phyloP scores from a whole-genome alignment of 2,113 vertebrate genomes.

The Neopipo cinnamomea region DNA sequence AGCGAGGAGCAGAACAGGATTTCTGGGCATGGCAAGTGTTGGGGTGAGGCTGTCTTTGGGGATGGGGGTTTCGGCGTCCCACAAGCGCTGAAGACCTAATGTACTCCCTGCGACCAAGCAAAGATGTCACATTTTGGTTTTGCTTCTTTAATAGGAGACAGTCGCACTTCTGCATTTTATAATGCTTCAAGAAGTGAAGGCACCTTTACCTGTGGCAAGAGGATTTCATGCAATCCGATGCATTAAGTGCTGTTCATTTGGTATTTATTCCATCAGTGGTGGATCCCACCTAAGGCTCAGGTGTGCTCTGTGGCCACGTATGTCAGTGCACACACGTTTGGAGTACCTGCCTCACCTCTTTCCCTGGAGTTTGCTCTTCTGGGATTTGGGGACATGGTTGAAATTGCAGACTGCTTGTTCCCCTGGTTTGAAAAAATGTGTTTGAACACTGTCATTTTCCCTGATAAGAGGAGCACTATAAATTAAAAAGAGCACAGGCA shows the following conservation, averaged over 20 bases:
- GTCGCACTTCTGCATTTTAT: neutral
- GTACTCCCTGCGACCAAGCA: fast-evolving
- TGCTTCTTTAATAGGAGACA: neutral
- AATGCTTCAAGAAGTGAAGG: neutral
- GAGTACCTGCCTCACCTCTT: neutral
- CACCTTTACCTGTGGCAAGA: neutral
- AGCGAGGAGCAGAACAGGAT: neutral
- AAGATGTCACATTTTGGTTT: neutral
- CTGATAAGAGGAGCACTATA: slow-evolving; percentile 3
- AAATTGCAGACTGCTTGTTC: neutral
- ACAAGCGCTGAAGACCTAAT: neutral
- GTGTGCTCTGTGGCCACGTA: fast-evolving
- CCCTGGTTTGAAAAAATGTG: neutral
- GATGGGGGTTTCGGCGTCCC: neutral
- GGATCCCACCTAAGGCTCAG: neutral
- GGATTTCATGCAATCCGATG: neutral
- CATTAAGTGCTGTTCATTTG: neutral
- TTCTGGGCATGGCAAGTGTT: neutral
- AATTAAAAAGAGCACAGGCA: neutral
- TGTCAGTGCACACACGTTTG: fast-evolving
- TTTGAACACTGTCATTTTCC: slow-evolving; percentile 9
- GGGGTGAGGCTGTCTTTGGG: neutral
- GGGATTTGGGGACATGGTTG: neutral
- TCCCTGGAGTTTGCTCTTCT: neutral
- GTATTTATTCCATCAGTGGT: neutral